Base-by-base conservation (phyloP, 2,113 vertebrate genomes). In the Trematomus loennbergii region DNA sequence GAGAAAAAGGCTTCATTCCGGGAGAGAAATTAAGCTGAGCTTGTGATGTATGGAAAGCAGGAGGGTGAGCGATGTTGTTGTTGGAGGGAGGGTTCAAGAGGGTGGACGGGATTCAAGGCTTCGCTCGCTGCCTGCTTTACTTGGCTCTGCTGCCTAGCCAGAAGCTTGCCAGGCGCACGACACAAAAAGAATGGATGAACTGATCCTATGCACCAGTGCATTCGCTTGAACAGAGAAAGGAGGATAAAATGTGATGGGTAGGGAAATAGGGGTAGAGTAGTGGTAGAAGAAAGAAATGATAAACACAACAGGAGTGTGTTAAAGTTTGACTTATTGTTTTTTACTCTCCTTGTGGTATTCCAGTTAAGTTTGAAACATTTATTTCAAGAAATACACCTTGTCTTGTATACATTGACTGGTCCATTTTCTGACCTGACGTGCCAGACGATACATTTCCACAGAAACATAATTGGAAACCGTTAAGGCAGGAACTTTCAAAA, bases 21-120 rank as follows among this genome's bases (percentile, higher is more conserved):
- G 62, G 78, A 3, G 77, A 82, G 84, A 88, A 89, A 89, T 90
- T 74, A 87, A 70, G 85, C 87, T 43, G 70, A 84, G 82, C 17
- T 25, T 29, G 72, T 87, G 87, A 91, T 89, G 76, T 83, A 88
- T 87, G 86, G 88, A 88, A 81, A 87, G 81, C 69, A 40, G 36
- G 80, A 82, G 75, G 67, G 72, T 43, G 77, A 83, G 70, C 72
- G 3, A 29, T 29, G 69, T 91, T 90, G 81, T 81, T 89, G 78
- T 90, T 89, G 85, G 91, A 82, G 78, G 10, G 20, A 17, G 62
- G 60, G 60, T 84, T 91, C 82, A 85, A 88, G 88, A 70, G 48
- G 20, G 70, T 82, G 85, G 83, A 75, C 0, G 17, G 5, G 75
- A 78, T 77, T 88, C 85, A 87, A 84, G 70, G 82, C 65, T 78